Evolutionary conservation across 2,113 vertebrate genomes (phyloP).

Genomic region (Butorides virescens): DNA sequence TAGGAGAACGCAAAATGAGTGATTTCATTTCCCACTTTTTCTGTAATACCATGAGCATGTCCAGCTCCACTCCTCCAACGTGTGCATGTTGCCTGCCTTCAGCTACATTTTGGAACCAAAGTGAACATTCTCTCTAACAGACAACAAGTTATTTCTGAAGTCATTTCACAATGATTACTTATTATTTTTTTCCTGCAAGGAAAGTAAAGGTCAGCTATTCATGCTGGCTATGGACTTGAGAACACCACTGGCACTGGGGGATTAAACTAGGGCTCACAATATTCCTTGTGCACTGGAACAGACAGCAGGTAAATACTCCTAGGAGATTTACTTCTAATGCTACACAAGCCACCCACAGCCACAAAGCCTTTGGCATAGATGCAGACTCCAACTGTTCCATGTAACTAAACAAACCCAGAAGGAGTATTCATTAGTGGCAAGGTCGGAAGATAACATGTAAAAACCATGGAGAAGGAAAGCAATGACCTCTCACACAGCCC

Average conservation of each 20-base stretch:
- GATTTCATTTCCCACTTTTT: neutral
- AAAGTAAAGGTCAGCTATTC: neutral
- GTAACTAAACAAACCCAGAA: neutral
- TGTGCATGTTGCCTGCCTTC: rapidly evolving
- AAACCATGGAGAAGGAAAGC: neutral
- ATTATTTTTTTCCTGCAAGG: neutral
- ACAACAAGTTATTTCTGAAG: neutral
- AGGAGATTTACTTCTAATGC: neutral
- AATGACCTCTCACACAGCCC: neutral
- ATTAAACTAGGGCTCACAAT: neutral
- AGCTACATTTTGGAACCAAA: neutral
- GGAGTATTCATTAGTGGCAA: neutral
- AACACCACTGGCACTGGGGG: neutral
- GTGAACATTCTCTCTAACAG: neutral
- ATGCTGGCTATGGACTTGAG: neutral
- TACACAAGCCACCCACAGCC: neutral
- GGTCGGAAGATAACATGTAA: neutral
- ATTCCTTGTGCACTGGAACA: neutral
- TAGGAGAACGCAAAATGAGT: neutral
- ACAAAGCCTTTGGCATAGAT: neutral
- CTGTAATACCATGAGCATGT: neutral
- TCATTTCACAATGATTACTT: neutral
- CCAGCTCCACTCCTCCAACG: neutral
- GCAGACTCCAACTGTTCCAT: neutral
- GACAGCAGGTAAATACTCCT: neutral